Percentiles rank a stretch among this genome's conserved stretches.
phyloP scores from a whole-genome alignment of 2,888 invertebrate genomes.

The Mythimna lalbum region DNA sequence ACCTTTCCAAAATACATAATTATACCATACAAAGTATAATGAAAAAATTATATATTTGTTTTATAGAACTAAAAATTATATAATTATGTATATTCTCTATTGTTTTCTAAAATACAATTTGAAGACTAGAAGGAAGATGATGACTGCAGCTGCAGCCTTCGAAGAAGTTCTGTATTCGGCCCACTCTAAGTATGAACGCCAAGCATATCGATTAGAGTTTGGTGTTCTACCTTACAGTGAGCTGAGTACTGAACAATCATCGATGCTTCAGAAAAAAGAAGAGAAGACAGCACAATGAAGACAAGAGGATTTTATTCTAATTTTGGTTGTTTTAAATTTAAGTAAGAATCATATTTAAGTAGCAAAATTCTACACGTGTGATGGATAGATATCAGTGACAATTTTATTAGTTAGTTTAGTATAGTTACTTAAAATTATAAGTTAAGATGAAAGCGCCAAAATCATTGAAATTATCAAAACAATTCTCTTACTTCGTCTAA shows the following conservation, averaged over 20 bases:
- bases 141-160: constrained; percentile 5
- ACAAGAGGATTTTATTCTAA: background rate
- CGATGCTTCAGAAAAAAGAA: constrained; percentile 40
- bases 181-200: constrained; percentile 98
- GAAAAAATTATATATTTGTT: too few species aligned
- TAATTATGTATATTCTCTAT: background rate
- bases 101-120: constrained; percentile 17
- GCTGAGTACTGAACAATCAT: constrained; percentile 88
- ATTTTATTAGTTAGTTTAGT: too few species aligned
- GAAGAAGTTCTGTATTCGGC: constrained; percentile 78
- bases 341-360: background rate
- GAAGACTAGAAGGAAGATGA: constrained; percentile 6
- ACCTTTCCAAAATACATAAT: too few species aligned
- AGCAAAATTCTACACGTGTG: too few species aligned
- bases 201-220: constrained; percentile 95
- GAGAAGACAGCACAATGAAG: constrained; percentile 20
- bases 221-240: constrained; percentile 99
- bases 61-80: too few species aligned
- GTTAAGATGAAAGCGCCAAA: too few species aligned
- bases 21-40: too few species aligned
- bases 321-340: background rate
- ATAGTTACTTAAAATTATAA: too few species aligned
- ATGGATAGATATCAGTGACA: too few species aligned
- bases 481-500: too few species aligned
- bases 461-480: too few species aligned